These are phyloP conservation scores for Vesta saturnalis DNA, from an alignment of 2,888 invertebrate genomes.

Conservation along the genomic window DNA sequence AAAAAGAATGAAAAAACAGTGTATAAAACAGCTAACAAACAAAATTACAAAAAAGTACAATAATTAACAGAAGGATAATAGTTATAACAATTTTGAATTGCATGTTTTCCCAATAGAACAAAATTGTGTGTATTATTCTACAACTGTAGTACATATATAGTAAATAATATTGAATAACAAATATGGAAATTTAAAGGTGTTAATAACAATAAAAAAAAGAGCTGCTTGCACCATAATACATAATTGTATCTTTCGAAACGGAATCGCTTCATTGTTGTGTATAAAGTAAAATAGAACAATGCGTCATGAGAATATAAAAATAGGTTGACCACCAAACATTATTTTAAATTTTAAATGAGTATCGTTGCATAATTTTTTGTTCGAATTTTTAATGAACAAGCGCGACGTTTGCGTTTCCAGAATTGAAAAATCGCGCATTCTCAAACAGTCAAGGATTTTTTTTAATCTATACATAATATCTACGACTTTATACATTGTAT, in stretches of 20 bases:
- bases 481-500: constrained; percentile 29
- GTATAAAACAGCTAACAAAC: constrained; percentile 5
- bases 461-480: constrained; percentile 23
- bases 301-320: constrained; percentile 35
- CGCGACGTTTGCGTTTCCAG: constrained; percentile 23
- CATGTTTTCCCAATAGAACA: background rate
- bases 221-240: constrained; percentile 22
- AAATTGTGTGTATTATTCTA: background rate
- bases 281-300: constrained; percentile 33
- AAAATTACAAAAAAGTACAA: background rate
- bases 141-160: no score
- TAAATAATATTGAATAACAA: background rate
- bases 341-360: constrained; percentile 34
- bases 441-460: constrained; percentile 25
- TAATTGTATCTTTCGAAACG: constrained; percentile 23
- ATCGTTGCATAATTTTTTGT: constrained; percentile 32
- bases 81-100: constrained; percentile 10
- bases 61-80: background rate
- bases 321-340: constrained; percentile 26
- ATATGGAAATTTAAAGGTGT: constrained; percentile 14
- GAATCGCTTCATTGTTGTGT: constrained; percentile 33
- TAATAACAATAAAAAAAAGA: constrained; percentile 15
- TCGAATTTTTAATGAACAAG: constrained; percentile 28
- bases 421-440: constrained; percentile 17
- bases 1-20: constrained; percentile 13